Base-by-base conservation (phyloP, 2,797 vertebrate genomes). In the Crenichthys baileyi region DNA sequence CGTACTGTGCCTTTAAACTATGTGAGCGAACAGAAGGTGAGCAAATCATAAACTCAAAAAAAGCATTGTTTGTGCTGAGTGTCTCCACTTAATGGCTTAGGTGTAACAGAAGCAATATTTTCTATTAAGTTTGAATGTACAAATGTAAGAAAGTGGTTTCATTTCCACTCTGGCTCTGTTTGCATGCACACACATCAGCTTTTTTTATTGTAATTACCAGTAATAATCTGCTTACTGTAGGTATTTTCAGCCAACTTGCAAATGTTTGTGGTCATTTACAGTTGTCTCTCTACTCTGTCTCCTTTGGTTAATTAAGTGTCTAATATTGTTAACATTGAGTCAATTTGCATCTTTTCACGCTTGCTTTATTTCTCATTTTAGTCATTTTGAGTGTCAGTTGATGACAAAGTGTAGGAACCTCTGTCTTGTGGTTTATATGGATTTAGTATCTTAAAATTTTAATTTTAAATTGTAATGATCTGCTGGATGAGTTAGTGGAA, bases 1-100 rank as follows among this genome's bases (percentile, higher is more conserved):
- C 4, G 22, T 39, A 76, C 51, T 80, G 58, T 78, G 65, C 18
- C 78, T 80, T 71, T 48, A n/a, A 31, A 16, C 76, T 73, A 56
- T 22, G 24, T 39, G 56, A 50, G 58, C 77, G 70, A 63, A 51
- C 12, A 12, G 22, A 44, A 60, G 5, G 50, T 39, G 31, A 75
- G 79, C 67, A 39, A 63, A 83, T 77, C 44, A 83, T 31, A 39
- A 41, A 48, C 53, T 82, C 9, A 13, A 36, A 18, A 20, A 31
- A 39, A 51, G 61, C 8, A 16, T 56, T 60, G 18, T 39, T 1
- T 71, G 72, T 5, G 26, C 22, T 51, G 36, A 36, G 39, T 18
- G 8, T 29, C 46, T 56, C 67, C 70, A 70, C 80, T 16, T 16
- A 53, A 16, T 39, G 31, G 53, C 16, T 13, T 29, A 24, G 24